Conservation (phyloP, 2,888 invertebrate genomes). For the Callyntrura guangdongensis region DNA sequence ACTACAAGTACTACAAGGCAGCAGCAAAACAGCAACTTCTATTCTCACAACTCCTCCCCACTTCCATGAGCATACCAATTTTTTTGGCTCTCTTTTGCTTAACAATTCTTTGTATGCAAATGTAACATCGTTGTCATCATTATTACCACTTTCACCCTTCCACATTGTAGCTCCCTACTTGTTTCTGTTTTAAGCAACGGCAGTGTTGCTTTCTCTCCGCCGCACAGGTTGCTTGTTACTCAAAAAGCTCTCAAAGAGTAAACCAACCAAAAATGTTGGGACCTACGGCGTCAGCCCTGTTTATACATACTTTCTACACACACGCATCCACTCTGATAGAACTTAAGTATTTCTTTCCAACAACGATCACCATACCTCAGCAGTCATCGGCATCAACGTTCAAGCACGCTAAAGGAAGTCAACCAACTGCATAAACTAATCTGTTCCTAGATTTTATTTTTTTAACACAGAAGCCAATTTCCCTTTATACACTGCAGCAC, state of each 20-base stretch:
- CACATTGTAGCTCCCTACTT: no score
- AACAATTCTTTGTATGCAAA: no score
- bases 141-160: no score
- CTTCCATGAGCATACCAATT: no score
- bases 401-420: constrained; percentile 25
- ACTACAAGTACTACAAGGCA: no score
- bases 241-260: constrained; percentile 21
- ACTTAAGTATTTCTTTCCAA: not conserved
- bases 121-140: no score
- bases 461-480: not conserved
- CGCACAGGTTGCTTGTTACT: no score
- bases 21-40: no score
- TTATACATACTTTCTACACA: not conserved
- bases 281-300: not conserved
- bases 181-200: no score
- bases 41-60: no score
- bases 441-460: not conserved
- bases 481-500: not conserved
- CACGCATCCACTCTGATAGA: not conserved
- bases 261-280: not conserved
- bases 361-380: not conserved
- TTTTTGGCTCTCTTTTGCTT: no score
- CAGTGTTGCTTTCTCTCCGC: no score
- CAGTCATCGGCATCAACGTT: constrained; percentile 32
- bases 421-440: constrained; percentile 48